Evolutionary conservation across 2,797 vertebrate species (phyloP), one percentile per base, ranked within the genome.

Genomic region (Aythya fuligula): DNA sequence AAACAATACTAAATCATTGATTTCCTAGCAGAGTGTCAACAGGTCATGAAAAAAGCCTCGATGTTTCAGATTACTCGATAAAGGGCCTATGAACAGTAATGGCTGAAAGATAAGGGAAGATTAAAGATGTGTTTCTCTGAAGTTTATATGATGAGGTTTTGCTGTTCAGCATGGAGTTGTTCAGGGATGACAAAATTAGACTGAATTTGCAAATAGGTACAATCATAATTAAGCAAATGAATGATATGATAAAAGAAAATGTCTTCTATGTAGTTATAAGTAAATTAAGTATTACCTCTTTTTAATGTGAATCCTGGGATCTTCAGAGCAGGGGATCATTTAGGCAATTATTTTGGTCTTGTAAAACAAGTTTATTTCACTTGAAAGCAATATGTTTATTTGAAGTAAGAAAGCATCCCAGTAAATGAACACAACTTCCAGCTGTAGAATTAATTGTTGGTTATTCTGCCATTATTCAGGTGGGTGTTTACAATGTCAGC

Each of bases 41-140:
- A 16, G 17, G 66, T 22, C n/a, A 82, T 64, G 53, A 49, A 80
- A 43, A 92, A 83, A 56, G 20, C 57, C 43, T 54, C 53, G 27
- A 34, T 81, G 28, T 90, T 95, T 93, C 56, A 69, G 70, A 65
- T 91, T 89, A 62, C 60, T 38, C 82, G 74, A 80, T 21, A 69
- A 49, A 80, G 53, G 56, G 32, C n/a, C 24, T 74, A 11, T 43
- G 24, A 62, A 22, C 38, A 89, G 27, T 57, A 60, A 76, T 38
- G 49, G 11, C 45, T 64, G 22, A 92, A 78, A 83, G 43, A 58
- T 67, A 66, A 70, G 75, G 72, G 69, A 61, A 70, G 74, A 51
- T 62, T 73, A 66, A 72, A 93, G 70, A 72, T 0, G 1, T 87
- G 24, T 82, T 90, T 56, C 60, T 82, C 45, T 83, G 38, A 70